These are phyloP conservation scores for Drosophila leontia DNA, from an alignment of 1,140 invertebrate genomes.

Conservation along the genomic window DNA sequence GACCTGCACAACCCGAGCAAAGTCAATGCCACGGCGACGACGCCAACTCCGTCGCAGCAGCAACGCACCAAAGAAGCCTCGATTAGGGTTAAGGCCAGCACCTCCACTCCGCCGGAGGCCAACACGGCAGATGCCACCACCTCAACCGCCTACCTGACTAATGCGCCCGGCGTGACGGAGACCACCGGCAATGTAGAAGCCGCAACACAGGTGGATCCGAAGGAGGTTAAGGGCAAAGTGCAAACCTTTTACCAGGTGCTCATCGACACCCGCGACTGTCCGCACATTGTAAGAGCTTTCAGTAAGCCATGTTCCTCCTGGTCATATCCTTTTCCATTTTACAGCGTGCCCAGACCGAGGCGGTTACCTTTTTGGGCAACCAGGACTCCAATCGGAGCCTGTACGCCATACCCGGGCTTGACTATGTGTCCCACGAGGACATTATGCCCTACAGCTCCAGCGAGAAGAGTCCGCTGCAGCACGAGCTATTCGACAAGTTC, in stretches of 20 bases:
- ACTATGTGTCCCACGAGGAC: conserved; percentile 99
- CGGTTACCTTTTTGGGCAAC: conserved; percentile 98
- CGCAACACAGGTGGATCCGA: conserved; percentile 85
- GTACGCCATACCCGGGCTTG: conserved; percentile 97
- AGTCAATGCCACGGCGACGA: conserved; percentile 67
- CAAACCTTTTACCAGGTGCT: conserved; percentile 99
- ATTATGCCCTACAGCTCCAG: conserved; percentile 94
- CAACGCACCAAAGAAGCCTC: conserved; percentile 67
- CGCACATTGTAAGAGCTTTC: conserved; percentile 93
- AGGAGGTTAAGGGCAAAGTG: conserved; percentile 95
- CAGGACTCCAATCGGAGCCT: conserved; percentile 96
- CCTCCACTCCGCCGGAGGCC: conserved; percentile 59
- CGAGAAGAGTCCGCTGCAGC: conserved; percentile 92
- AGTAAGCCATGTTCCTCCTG: neutral
- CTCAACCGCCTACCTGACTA: conserved; percentile 17
- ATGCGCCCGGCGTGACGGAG: conserved; percentile 8
- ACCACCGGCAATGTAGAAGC: conserved; percentile 42
- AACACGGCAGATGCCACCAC: conserved; percentile 11
- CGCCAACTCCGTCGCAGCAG: conserved; percentile 60
- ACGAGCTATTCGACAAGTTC: conserved; percentile 99
- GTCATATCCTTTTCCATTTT: conserved; percentile 45
- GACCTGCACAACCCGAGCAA: conserved; percentile 88
- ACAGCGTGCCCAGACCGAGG: conserved; percentile 97
- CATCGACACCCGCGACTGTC: conserved; percentile 98
- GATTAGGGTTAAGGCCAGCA: conserved; percentile 77